Evolutionary conservation across 2,888 invertebrate genomes (phyloP).

Genomic region (Chrysopilus asiliformis): DNA sequence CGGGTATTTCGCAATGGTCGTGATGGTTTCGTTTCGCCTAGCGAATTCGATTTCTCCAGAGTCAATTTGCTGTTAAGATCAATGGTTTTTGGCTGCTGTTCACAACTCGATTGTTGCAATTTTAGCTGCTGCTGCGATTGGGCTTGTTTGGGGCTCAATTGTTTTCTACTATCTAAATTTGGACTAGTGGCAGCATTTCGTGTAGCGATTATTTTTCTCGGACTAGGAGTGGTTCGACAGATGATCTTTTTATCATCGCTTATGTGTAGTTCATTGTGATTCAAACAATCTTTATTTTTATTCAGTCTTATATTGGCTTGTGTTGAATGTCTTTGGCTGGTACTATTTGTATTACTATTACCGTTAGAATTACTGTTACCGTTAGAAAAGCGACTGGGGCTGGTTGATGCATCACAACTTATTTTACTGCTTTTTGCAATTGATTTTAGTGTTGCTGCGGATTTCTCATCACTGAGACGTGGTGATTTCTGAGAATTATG

Average conservation of each 20-base stretch:
- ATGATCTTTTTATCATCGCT: constrained; percentile 9
- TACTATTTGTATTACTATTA: neutral
- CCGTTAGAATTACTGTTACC: neutral
- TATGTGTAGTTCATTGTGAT: constrained; percentile 9
- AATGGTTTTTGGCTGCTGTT: constrained; percentile 42
- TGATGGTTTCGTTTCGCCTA: constrained; percentile 22
- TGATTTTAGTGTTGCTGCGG: neutral
- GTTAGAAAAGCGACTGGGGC: constrained; percentile 16
- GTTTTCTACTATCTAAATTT: constrained; percentile 33
- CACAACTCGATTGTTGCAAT: no score
- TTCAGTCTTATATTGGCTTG: constrained; percentile 8
- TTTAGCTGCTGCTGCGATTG: no score
- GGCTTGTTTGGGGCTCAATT: constrained; percentile 35
- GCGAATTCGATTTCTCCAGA: constrained; percentile 24
- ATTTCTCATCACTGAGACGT: constrained; percentile 5
- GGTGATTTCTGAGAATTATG: constrained; percentile 9
- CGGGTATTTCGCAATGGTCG: constrained; percentile 23
- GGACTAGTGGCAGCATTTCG: constrained; percentile 36
- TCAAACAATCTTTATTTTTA: constrained; percentile 5
- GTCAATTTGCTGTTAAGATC: constrained; percentile 35
- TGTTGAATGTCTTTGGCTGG: constrained; percentile 8
- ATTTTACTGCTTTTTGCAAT: constrained; percentile 9
- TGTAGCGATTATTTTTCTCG: constrained; percentile 22
- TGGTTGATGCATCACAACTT: constrained; percentile 20
- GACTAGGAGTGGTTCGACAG: constrained; percentile 15